These are phyloP conservation scores for Osmerus eperlanus DNA, from an alignment of 2,113 vertebrate genomes.

Conservation along the genomic window DNA sequence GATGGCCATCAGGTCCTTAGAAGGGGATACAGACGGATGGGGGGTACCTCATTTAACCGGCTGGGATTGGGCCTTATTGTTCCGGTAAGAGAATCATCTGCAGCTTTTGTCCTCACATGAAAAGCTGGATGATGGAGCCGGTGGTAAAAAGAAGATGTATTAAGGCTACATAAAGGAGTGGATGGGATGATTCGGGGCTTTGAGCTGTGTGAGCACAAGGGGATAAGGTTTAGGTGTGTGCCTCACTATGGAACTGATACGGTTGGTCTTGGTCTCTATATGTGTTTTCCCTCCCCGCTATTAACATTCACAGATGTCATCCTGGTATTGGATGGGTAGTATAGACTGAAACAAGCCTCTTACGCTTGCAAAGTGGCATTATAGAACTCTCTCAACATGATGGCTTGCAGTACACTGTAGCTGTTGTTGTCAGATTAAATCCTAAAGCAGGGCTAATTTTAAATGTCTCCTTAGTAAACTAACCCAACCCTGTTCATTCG, in stretches of 20 bases:
- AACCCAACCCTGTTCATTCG: slow-evolving; percentile 33
- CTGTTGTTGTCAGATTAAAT: not conserved
- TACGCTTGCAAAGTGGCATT: no score
- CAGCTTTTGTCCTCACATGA: slow-evolving; percentile 42
- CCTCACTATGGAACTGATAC: slow-evolving; percentile 41
- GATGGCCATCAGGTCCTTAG: slow-evolving; percentile 93
- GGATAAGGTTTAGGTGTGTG: slow-evolving; percentile 33
- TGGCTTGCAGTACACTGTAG: no score
- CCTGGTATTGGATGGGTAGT: no score
- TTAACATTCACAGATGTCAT: no score
- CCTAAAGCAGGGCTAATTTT: not conserved
- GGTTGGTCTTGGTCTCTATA: slow-evolving; percentile 46
- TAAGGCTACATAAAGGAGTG: slow-evolving; percentile 43
- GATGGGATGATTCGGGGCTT: slow-evolving; percentile 36
- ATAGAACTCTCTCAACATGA: no score
- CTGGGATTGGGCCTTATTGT: slow-evolving; percentile 24
- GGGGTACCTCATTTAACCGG: slow-evolving; percentile 26
- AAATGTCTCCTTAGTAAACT: slow-evolving; percentile 13
- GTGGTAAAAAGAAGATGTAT: slow-evolving; percentile 43
- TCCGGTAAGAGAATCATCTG: slow-evolving; percentile 27
- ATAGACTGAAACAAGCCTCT: no score
- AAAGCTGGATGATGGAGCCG: slow-evolving; percentile 37
- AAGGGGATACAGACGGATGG: slow-evolving; percentile 27
- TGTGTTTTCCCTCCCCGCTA: no score
- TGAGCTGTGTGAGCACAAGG: slow-evolving; percentile 32